phyloP scores from a whole-genome alignment of 2,113 vertebrate genomes.

The Zosterops lateralis region DNA sequence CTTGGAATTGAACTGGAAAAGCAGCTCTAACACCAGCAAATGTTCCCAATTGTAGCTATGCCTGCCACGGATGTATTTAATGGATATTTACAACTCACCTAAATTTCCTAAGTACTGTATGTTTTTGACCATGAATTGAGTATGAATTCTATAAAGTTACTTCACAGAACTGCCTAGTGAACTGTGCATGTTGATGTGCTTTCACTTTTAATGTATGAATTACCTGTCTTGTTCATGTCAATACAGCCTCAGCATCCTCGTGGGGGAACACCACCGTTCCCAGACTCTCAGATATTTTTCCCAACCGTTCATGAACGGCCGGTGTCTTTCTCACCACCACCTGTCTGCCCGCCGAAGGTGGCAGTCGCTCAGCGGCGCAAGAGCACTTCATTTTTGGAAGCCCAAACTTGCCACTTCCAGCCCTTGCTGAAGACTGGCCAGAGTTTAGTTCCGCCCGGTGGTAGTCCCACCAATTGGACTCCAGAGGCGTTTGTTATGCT shows the following conservation, averaged over 20 bases:
- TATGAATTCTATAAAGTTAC: conserved; percentile 73
- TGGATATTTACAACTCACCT: conserved; percentile 72
- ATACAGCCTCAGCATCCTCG: conserved; percentile 92
- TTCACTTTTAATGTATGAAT: conserved; percentile 85
- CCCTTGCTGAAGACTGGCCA: conserved; percentile 87
- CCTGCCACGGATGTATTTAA: conserved; percentile 79
- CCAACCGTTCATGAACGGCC: conserved; percentile 91
- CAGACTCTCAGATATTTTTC: conserved; percentile 90
- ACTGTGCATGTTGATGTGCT: conserved; percentile 80
- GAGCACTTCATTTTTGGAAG: conserved; percentile 97
- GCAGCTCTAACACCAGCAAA: conserved; percentile 69
- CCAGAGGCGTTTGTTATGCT: conserved; percentile 78
- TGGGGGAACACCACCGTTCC: conserved; percentile 85
- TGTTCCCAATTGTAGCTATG: conserved; percentile 50
- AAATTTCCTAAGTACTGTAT: conserved; percentile 67
- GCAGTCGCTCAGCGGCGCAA: conserved; percentile 91
- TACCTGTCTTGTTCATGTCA: conserved; percentile 93
- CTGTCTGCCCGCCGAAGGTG: conserved; percentile 87
- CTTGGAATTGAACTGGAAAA: conserved; percentile 58
- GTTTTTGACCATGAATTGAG: conserved; percentile 70
- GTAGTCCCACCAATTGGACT: conserved; percentile 77
- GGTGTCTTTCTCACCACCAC: conserved; percentile 94
- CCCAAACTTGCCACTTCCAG: conserved; percentile 90
- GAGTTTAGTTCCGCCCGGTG: conserved; percentile 82
- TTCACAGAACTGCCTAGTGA: conserved; percentile 69